phyloP scores from a whole-genome alignment of 2,888 invertebrate genomes.

The Acrocera orbiculus region DNA sequence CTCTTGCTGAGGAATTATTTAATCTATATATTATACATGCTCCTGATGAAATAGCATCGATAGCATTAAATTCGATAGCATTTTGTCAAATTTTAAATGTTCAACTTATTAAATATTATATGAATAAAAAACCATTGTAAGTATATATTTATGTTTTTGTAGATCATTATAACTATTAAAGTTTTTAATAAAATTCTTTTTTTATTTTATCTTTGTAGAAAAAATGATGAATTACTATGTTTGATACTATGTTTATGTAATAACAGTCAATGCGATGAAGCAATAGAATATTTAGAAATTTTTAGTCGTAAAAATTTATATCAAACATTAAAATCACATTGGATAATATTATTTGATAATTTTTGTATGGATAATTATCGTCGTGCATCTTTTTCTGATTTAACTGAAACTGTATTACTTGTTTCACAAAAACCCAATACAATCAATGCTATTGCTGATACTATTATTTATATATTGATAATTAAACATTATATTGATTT shows the following conservation, averaged over 20 bases:
- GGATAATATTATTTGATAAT: slow-evolving; percentile 10
- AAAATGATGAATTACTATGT: slow-evolving; percentile 6
- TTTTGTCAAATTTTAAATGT: slow-evolving; percentile 25
- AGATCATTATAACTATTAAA: neutral
- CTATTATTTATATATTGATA: slow-evolving; percentile 25
- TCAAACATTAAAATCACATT: slow-evolving; percentile 6
- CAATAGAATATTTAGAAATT: slow-evolving; percentile 11
- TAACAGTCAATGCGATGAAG: neutral
- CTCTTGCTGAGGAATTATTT: slow-evolving; percentile 14
- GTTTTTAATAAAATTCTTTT: neutral
- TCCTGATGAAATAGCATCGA: slow-evolving; percentile 22
- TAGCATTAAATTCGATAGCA: slow-evolving; percentile 25
- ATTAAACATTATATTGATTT: slow-evolving; percentile 24
- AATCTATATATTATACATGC: slow-evolving; percentile 22
- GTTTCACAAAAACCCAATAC: slow-evolving; percentile 20
- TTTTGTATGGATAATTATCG: slow-evolving; percentile 11
- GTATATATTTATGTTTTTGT: neutral
- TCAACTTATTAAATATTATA: slow-evolving; percentile 17
- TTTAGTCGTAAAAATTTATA: slow-evolving; percentile 19
- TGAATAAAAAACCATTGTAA: slow-evolving; percentile 1
- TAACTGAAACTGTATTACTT: slow-evolving; percentile 25
- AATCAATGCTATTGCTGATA: slow-evolving; percentile 27
- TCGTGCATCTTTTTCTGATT: slow-evolving; percentile 23
- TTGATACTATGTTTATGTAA: slow-evolving; percentile 6
- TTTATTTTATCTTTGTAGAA: neutral